Evolutionary conservation across 1,140 invertebrate genomes (phyloP).

Genomic region (Mesaphorura yosii): DNA sequence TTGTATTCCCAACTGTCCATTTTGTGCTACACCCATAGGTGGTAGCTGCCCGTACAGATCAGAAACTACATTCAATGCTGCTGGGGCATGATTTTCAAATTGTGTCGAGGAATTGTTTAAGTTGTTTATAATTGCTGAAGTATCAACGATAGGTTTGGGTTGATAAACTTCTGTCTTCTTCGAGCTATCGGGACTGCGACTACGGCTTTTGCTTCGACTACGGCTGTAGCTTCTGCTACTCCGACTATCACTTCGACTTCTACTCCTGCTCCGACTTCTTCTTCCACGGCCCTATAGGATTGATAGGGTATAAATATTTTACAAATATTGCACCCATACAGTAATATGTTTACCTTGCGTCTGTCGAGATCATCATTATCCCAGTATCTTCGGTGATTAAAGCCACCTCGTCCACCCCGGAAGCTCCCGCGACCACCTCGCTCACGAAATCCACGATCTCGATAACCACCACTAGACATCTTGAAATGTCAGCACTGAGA

Average conservation of each 20-base stretch:
- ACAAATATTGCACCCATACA: background rate
- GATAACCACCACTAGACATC: slow-evolving; percentile 10
- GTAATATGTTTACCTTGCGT: slow-evolving; percentile 12
- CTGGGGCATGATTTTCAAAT: no score
- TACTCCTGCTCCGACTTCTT: slow-evolving; percentile 17
- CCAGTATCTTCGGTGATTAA: slow-evolving; percentile 24
- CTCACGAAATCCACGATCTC: background rate
- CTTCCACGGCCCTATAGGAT: slow-evolving; percentile 3
- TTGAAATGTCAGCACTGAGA: no score
- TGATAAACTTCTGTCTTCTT: slow-evolving; percentile 13
- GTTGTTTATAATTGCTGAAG: slow-evolving; percentile 5
- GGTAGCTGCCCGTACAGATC: no score
- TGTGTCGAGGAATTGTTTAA: background rate
- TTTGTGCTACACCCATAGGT: no score
- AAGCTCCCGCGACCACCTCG: slow-evolving; percentile 1
- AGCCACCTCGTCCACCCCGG: slow-evolving; percentile 7
- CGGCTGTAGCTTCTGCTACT: slow-evolving; percentile 2
- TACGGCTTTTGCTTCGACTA: slow-evolving; percentile 3
- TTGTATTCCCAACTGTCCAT: no score
- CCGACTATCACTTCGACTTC: slow-evolving; percentile 9
- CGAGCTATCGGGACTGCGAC: no score
- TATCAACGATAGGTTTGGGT: background rate
- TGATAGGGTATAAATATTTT: background rate
- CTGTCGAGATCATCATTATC: slow-evolving; percentile 26
- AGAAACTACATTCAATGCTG: no score